Base-by-base conservation (phyloP, 2,797 vertebrate species). In the Epinephelus coioides region DNA sequence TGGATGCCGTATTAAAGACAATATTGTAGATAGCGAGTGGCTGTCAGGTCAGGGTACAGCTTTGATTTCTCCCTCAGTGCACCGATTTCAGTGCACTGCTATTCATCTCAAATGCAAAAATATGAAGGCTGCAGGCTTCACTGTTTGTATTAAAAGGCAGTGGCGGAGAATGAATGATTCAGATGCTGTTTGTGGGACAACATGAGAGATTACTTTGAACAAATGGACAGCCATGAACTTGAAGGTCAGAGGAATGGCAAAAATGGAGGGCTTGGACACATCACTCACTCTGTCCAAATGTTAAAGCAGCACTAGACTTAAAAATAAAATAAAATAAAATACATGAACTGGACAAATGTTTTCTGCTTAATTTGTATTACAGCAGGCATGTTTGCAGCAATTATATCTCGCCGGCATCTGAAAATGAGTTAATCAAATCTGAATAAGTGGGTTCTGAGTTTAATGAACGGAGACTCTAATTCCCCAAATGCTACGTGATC, bases 1-100 rank as follows among this genome's bases (percentile, higher is more conserved):
- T 4, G 21, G 69, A 79, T 69, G 44, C 73, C 55, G 77, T 76
- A 77, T 83, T 65, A 71, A 85, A 75, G 23, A 73, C 46, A 79
- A 63, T 27, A 9, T 13, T 49, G 44, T 27, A 62, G 79, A 83
- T 46, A 21, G 62, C 50, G 55, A 82, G 50, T 13, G 19, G 64
- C 73, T 79, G 83, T 87, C 79, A 77, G 57, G 54, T 12, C 46
- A n/a, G 61, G 78, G 44, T 34, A 21, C 3, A 15, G 60, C 51
- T 78, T 63, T 79, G 71, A 79, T 85, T 71, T 75, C 49, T 77
- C 73, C 47, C 61, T 67, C 5, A 2, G 59, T 71, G 53, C 27
- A 38, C 59, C 0, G 5, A 73, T 81, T 62, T 81, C 67, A 77
- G 40, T 79, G 73, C 51, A 67, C 6, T 3, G 12, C 70, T 77